These are phyloP conservation scores for Pangasius sanitwongsei DNA, from an alignment of 2,797 vertebrate species.

Conservation along the genomic window DNA sequence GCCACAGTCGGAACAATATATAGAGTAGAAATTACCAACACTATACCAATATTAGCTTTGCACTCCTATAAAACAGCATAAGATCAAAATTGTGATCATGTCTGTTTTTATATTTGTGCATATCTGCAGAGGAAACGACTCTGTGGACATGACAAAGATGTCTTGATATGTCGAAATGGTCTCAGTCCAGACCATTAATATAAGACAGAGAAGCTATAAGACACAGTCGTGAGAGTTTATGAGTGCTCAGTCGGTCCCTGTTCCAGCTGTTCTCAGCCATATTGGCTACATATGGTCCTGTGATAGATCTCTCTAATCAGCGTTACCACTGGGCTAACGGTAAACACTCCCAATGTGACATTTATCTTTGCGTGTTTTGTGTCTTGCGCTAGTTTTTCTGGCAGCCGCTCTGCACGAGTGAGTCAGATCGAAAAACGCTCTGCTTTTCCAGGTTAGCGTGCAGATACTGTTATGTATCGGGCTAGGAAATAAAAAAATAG, in stretches of 20 bases:
- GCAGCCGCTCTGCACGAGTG: conserved; percentile 32
- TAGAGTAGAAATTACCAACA: neutral
- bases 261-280: conserved; percentile 40
- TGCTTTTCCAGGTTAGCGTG: conserved; percentile 30
- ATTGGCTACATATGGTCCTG: conserved; percentile 53
- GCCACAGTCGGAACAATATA: neutral
- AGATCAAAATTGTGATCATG: neutral
- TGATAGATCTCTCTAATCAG: conserved; percentile 57
- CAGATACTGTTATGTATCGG: conserved; percentile 35
- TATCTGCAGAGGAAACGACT: neutral
- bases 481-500: conserved; percentile 17
- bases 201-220: conserved; percentile 17
- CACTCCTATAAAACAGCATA: neutral
- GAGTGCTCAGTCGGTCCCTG: conserved; percentile 1
- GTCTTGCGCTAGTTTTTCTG: conserved; percentile 48
- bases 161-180: conserved; percentile 26
- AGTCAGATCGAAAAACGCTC: conserved; percentile 37
- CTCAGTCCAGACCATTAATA: neutral
- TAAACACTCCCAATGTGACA: conserved; percentile 53
- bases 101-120: conserved; percentile 22
- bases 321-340: conserved; percentile 48
- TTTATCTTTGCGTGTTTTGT: conserved; percentile 46
- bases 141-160: conserved; percentile 14
- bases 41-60: neutral
- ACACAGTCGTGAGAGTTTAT: conserved; percentile 8